Conservation (phyloP, 2,797 vertebrate species). For the Buphagus erythrorhynchus region DNA sequence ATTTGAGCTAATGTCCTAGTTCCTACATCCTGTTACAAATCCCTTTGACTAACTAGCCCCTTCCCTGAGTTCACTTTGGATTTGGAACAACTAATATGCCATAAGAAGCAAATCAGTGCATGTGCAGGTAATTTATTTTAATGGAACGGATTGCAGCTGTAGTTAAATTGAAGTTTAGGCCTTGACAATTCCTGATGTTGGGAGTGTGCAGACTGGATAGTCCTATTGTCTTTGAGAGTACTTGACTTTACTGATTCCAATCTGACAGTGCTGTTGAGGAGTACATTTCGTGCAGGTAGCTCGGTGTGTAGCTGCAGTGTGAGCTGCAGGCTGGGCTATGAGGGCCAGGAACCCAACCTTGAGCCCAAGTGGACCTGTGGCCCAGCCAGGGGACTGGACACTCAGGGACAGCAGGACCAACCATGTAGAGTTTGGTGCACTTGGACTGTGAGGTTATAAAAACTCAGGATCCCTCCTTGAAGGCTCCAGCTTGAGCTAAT, state of each 20-base stretch:
- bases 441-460: neutral
- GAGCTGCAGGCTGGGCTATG: neutral
- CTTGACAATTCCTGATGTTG: neutral
- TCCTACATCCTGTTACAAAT: conserved; percentile 28
- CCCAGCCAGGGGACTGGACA: accelerated
- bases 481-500: neutral
- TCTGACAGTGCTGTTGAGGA: neutral
- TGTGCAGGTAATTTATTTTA: neutral
- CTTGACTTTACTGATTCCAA: neutral
- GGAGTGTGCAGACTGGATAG: neutral
- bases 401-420: neutral
- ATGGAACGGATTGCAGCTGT: neutral
- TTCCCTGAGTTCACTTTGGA: neutral
- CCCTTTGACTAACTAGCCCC: neutral
- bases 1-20: conserved; percentile 30
- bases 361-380: neutral
- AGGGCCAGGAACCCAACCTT: neutral
- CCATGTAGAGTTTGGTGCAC: accelerated
- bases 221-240: neutral
- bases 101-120: neutral
- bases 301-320: neutral
- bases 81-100: neutral
- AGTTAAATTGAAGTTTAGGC: neutral
- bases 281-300: neutral
- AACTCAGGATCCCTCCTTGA: neutral